Base-by-base conservation (phyloP, 1,140 invertebrate species). In the Aphelinus atriplicis region DNA sequence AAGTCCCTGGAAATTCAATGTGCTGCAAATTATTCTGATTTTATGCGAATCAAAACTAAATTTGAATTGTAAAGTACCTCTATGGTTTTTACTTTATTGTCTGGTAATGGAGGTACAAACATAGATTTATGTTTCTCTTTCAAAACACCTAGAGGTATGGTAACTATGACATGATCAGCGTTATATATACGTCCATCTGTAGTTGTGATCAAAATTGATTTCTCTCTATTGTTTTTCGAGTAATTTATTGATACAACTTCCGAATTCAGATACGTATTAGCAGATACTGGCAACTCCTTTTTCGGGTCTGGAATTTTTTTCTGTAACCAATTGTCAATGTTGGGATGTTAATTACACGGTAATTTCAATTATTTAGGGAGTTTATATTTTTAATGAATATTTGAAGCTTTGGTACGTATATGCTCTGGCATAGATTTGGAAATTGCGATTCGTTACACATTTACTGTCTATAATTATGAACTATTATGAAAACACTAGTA, bases 61-160 rank as follows among this genome's bases (percentile, higher is more conserved):
- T 6, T 42, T 0, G 4, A 65, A 26, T n/a, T 64, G 46, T 64
- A 45, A 70, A 63, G 2, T 92, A 80, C 85, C 78, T 88, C 69
- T 53, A 87, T 88, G 1, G 73, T 76, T 57, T 81, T 79, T 26
- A 51, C 84, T 71, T 88, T 89, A 3, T 71, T 55, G 26, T 77
- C 63, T 0, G 86, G 78, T 46, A 88, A 78, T 7, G 67, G 26
- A 3, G 89, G 88, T 3, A 79, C 70, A 55, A 90, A 90, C 9
- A 89, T 71, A 3, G 77, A 81, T 1, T 75, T 46, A 65, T 85
- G 78, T 60, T 80, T 80, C 4, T 83, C 80, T 73, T 89, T 89
- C 42, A 90, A 68, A 7, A 89, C 87, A 9, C 89, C 89, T 3
- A 90, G 76, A 42, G 88, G 88, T 2, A 82, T 78, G 50, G 89